Conservation (phyloP, 2,888 invertebrate species). For the Norana najaformis region DNA sequence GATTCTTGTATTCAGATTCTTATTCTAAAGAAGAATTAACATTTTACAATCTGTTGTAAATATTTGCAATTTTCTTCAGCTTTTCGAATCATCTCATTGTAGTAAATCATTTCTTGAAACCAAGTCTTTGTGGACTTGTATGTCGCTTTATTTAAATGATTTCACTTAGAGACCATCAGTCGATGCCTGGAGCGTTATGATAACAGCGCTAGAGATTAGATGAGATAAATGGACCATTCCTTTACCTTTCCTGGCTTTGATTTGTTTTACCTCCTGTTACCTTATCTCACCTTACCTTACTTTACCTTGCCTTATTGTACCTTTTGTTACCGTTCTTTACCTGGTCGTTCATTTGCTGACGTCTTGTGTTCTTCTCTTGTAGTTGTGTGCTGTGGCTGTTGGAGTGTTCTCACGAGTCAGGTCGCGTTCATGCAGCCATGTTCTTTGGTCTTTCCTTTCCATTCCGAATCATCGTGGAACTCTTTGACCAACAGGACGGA, state of each 20-base stretch:
- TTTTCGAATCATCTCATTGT: no score
- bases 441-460: slow-evolving; percentile 94
- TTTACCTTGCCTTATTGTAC: not conserved
- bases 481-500: slow-evolving; percentile 93
- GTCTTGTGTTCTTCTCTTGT: slow-evolving; percentile 38
- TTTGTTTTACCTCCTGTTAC: not conserved
- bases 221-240: no score
- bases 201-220: no score
- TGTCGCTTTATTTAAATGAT: no score
- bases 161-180: no score
- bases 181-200: no score
- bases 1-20: no score
- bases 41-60: no score
- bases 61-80: no score
- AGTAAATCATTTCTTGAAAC: no score
- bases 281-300: not conserved
- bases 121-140: no score
- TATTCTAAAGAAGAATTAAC: no score
- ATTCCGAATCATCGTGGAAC: slow-evolving; percentile 87
- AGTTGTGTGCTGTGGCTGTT: slow-evolving; percentile 91
- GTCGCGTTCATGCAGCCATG: slow-evolving; percentile 96
- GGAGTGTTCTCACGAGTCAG: slow-evolving; percentile 94
- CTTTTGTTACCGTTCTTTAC: not conserved
- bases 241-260: not conserved
- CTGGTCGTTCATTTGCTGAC: not conserved